Evolutionary conservation across 2,888 invertebrate species (phyloP), one percentile per base, ranked within the genome.

Genomic region (Oscheius onirici): DNA sequence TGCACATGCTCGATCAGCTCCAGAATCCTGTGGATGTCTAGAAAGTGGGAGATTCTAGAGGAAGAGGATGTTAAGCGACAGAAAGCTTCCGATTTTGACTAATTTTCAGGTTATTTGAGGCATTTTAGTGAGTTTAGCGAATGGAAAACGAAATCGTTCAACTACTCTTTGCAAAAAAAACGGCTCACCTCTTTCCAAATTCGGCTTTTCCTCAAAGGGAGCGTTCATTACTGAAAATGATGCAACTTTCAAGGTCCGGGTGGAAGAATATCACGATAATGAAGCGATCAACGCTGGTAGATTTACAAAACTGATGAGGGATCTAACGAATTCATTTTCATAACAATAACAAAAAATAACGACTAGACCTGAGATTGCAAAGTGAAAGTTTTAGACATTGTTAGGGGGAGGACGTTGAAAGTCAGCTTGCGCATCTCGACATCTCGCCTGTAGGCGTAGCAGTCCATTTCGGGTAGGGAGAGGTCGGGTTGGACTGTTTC

Each of bases 1-100:
- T 80, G 78, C 22, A 78, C 76, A 54, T 78, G 80, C 49, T 80
- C 74, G 67, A 77, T 77, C 40, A 83, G 66, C 71, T 86, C 97
- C 78, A 97, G 92, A 0, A 96, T 95, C 88, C 97, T 91, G 89
- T 95, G 94, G 67, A 99, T 94, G 90, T 97, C 97, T 69, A 52
- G 67, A 75, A 75, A 70, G 52, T 69, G 20, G 17, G 17, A 34
- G 2, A 34, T 11, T 55, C 1, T 34, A 34, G 34, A 34, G 34
- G 34, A 3, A 34, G n/a, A n/a, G n/a, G n/a, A n/a, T n/a, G n/a
- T n/a, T n/a, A n/a, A n/a, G n/a, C n/a, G n/a, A n/a, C n/a, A n/a
- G n/a, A n/a, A n/a, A n/a, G n/a, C n/a, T n/a, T n/a, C n/a, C n/a
- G n/a, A n/a, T n/a, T n/a, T n/a, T n/a, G n/a, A n/a, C n/a, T n/a